These are phyloP conservation scores for Varanus salvator DNA, from an alignment of 2,113 vertebrate genomes.

Conservation along the genomic window DNA sequence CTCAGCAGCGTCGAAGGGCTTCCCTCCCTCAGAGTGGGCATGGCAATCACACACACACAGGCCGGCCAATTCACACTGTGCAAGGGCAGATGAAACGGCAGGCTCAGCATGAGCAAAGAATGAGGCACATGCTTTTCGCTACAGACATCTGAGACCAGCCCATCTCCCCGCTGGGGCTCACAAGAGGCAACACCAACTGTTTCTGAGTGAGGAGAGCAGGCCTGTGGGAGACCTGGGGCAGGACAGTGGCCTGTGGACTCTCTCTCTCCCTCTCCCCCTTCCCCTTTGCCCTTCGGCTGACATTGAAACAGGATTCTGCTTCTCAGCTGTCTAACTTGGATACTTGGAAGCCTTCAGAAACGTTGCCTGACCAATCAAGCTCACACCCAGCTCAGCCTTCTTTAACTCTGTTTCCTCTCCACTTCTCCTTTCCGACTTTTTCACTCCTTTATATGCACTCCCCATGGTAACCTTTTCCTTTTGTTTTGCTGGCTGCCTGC, in stretches of 20 bases:
- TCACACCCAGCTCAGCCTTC: neutral
- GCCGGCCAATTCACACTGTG: neutral
- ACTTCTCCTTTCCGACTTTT: neutral
- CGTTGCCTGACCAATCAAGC: neutral
- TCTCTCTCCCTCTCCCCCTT: neutral
- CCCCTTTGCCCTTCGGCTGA: slow-evolving; percentile 35
- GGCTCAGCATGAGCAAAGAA: neutral
- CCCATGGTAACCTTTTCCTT: neutral
- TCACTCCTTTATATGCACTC: neutral
- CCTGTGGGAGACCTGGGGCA: rapidly evolving
- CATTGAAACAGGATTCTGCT: neutral
- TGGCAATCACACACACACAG: neutral
- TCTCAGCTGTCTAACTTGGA: slow-evolving; percentile 31
- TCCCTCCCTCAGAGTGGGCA: neutral
- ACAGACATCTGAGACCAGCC: neutral
- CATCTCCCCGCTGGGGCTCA: neutral
- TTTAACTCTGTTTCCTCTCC: rapidly evolving
- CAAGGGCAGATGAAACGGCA: neutral
- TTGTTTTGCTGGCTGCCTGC: neutral
- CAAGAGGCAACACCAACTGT: slow-evolving; percentile 1
- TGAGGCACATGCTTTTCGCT: neutral
- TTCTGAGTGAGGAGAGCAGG: neutral
- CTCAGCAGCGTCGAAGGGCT: neutral
- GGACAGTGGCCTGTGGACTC: rapidly evolving
- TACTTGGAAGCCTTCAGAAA: neutral